Evolutionary conservation across 2,113 vertebrate species (phyloP), one percentile per base, ranked within the genome.

Genomic region (Elachura formosa): DNA sequence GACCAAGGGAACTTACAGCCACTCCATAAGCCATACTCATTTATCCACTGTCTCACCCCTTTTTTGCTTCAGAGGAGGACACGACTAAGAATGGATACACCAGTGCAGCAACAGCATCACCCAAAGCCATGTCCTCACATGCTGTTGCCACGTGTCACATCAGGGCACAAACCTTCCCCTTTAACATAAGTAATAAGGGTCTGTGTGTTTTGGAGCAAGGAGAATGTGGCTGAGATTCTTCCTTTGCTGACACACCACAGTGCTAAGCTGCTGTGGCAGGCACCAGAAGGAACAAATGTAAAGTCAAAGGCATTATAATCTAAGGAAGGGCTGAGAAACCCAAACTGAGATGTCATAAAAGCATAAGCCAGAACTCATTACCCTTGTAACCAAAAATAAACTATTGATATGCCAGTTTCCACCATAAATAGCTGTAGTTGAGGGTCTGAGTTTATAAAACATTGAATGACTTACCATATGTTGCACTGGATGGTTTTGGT

Each of bases 401-500:
- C 40, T 33, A 66, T 4, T 48, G 76, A 86, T 74, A 86, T 77
- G 79, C 93, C 94, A 93, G 55, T 86, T 96, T 95, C 91, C 79
- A 90, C 43, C 89, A 72, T 88, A 95, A 97, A 96, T 80, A 95
- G 90, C 82, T 83, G 6, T 2, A 88, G 93, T 26, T 73, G 82
- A 94, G 48, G 80, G 64, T 74, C 59, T 40, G 87, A 93, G 78
- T 94, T 94, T 89, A 89, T 87, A 85, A 93, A 94, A 66, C 2
- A 1, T 31, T 94, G 82, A 97, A 71, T 23, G 87, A 91, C 91
- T 96, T 96, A 96, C 95, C 95, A 95, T 67, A 48, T 93, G 93
- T 48, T 84, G 91, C 25, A 36, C 82, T 83, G 59, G 79, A 63
- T 61, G 72, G 72, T 89, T 96, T 96, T 77, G 93, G 95, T 96